Percentiles rank a stretch among this genome's conserved stretches.
These are phyloP conservation scores for Dynastes tityus DNA, from an alignment of 2,888 invertebrate species.

Conservation along the genomic window DNA sequence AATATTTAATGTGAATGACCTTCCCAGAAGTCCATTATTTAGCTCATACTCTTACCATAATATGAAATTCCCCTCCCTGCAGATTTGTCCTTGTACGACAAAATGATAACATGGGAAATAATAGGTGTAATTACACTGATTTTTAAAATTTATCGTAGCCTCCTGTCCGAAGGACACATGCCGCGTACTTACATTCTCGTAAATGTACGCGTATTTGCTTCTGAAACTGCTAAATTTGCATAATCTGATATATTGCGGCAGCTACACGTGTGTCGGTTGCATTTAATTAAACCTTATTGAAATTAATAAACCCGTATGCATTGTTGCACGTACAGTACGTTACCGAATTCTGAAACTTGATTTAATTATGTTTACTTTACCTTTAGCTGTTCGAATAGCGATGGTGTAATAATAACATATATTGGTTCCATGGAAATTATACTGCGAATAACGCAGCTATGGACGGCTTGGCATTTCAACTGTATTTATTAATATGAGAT, in stretches of 20 bases:
- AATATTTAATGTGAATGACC: no score
- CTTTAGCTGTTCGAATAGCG: not conserved
- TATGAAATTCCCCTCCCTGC: no score
- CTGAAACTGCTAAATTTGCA: constrained; percentile 19
- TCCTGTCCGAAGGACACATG: not conserved
- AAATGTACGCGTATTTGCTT: not conserved
- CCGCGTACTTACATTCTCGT: not conserved
- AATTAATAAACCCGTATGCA: constrained; percentile 30
- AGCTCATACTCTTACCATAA: no score
- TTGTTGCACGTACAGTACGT: not conserved
- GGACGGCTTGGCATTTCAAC: not conserved
- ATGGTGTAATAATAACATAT: not conserved
- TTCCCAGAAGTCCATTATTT: no score
- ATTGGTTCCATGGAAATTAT: no score
- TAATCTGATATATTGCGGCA: constrained; percentile 29
- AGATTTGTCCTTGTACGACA: no score
- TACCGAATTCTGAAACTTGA: constrained; percentile 11
- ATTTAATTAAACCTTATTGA: constrained; percentile 38
- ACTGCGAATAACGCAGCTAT: not conserved
- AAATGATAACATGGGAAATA: not conserved
- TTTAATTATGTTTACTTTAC: constrained; percentile 12
- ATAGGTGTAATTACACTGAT: not conserved
- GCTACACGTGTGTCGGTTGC: constrained; percentile 33
- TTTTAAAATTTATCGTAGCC: constrained; percentile 1
- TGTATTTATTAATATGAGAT: not conserved